Conservation (phyloP, 2,113 vertebrate genomes). For the Corapipo altera region DNA sequence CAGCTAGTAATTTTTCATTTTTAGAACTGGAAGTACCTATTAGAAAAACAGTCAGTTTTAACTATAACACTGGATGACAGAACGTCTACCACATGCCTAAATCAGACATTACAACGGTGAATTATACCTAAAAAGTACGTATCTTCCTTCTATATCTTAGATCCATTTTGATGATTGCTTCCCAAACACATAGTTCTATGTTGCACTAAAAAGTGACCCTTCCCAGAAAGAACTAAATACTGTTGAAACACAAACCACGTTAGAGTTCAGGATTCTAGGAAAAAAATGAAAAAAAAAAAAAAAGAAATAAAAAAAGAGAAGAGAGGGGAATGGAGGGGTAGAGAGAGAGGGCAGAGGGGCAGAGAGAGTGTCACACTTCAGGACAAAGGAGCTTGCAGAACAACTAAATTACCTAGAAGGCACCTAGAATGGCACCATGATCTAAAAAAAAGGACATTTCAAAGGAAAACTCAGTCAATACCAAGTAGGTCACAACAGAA, state of each 20-base stretch:
- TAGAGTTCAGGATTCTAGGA: accelerated
- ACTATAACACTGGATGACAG: background rate
- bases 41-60: background rate
- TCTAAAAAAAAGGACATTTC: background rate
- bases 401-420: background rate
- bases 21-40: background rate
- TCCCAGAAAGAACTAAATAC: background rate
- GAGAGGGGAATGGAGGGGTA: background rate
- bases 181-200: background rate
- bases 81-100: background rate
- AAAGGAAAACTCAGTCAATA: background rate
- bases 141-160: background rate
- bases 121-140: background rate
- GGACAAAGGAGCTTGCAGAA: background rate
- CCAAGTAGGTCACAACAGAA: background rate
- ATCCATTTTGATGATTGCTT: background rate
- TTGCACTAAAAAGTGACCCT: background rate
- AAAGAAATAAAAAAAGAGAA: background rate
- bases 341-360: background rate
- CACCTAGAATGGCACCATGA: background rate
- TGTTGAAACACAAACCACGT: background rate
- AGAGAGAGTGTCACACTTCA: background rate
- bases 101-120: background rate
- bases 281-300: accelerated
- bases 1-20: background rate